These are phyloP conservation scores for Myiozetetes cayanensis DNA, from an alignment of 2,113 vertebrate genomes.

Conservation along the genomic window DNA sequence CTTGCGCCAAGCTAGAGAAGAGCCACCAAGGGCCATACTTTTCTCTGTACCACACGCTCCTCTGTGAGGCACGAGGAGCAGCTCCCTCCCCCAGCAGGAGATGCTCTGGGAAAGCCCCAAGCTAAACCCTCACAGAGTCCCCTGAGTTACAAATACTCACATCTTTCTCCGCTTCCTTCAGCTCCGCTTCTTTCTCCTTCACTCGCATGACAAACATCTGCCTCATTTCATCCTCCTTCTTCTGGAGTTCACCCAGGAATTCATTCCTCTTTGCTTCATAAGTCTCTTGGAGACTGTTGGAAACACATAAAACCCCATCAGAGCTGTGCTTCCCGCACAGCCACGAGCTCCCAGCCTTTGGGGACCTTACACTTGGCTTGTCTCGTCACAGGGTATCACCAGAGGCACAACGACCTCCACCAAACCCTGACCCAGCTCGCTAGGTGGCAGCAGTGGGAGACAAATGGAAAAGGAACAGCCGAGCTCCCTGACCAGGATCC, in stretches of 20 bases:
- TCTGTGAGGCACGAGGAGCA: not conserved
- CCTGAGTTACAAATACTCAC: conserved; percentile 48
- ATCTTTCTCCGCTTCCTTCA: conserved; percentile 88
- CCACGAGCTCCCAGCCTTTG: not conserved
- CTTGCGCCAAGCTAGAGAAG: rapidly evolving
- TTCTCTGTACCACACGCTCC: not conserved
- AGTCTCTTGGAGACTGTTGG: conserved; percentile 83
- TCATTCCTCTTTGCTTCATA: conserved; percentile 88
- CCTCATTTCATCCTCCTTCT: conserved; percentile 89
- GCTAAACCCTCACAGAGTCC: not conserved
- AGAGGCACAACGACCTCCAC: not conserved
- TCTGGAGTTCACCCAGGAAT: conserved; percentile 85
- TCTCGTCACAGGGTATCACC: rapidly evolving
- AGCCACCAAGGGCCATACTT: not conserved
- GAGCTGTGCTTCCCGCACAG: not conserved
- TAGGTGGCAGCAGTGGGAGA: not conserved
- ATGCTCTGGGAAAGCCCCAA: not conserved
- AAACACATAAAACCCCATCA: not conserved
- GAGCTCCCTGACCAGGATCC: not conserved
- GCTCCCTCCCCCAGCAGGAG: not conserved
- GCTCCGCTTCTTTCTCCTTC: conserved; percentile 86
- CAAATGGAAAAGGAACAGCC: rapidly evolving
- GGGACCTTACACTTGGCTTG: rapidly evolving
- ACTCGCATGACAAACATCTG: conserved; percentile 90
- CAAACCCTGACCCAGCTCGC: rapidly evolving